These are phyloP conservation scores for Anniella stebbinsi DNA, from an alignment of 2,797 vertebrate genomes.

Conservation along the genomic window DNA sequence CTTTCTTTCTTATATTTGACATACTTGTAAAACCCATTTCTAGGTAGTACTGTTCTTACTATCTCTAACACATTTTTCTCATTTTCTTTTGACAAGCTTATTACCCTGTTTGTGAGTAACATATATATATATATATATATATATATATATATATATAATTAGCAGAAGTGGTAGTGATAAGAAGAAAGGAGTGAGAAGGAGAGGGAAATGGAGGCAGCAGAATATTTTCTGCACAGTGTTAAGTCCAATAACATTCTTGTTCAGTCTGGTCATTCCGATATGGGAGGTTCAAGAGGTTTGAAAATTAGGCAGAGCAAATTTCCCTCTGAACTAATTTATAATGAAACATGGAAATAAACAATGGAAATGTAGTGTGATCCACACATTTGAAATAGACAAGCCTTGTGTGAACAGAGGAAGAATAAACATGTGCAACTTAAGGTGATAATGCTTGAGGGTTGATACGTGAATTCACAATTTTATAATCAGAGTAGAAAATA, in stretches of 20 bases:
- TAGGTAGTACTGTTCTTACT: neutral
- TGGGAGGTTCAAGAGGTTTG: slow-evolving; percentile 36
- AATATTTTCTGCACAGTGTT: neutral
- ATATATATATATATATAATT: too few relatives aligned
- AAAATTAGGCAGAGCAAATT: slow-evolving; percentile 1
- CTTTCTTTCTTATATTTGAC: neutral
- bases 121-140: too few relatives aligned
- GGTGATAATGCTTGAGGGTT: slow-evolving; percentile 9
- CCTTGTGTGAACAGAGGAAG: slow-evolving; percentile 16
- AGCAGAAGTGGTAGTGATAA: neutral
- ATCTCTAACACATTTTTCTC: neutral
- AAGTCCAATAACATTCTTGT: neutral
- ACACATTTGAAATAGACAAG: slow-evolving; percentile 35
- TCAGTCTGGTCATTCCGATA: slow-evolving; percentile 35
- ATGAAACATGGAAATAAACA: slow-evolving; percentile 50
- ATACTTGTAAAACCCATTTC: neutral
- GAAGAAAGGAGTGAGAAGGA: neutral
- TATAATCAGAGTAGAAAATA: slow-evolving; percentile 38
- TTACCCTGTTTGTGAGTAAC: neutral
- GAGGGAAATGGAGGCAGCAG: neutral
- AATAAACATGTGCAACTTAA: slow-evolving; percentile 44
- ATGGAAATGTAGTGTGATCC: slow-evolving; percentile 28
- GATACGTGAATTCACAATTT: slow-evolving; percentile 45
- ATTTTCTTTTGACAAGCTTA: neutral
- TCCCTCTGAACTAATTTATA: slow-evolving; percentile 16